phyloP scores from a whole-genome alignment of 30 jellyfish, hydroid and myxozoan species.

The Mastigias papua region DNA sequence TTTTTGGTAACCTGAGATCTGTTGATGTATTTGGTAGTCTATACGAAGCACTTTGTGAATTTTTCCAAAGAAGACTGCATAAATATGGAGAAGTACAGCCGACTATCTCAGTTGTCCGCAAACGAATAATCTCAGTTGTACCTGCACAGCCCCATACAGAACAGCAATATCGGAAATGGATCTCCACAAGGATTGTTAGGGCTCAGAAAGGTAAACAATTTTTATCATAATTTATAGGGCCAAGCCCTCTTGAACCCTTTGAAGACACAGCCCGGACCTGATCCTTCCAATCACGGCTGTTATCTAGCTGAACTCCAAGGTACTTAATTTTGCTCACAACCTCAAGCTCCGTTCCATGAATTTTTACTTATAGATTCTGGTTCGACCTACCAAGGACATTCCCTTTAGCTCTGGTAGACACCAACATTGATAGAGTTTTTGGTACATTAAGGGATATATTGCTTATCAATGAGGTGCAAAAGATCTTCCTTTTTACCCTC shows the following conservation, averaged over 20 bases:
- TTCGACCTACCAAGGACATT: background rate
- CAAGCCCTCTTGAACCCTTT: background rate
- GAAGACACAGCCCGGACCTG: background rate
- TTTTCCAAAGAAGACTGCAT: background rate
- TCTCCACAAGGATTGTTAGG: background rate
- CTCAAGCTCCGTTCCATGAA: background rate
- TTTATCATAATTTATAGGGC: background rate
- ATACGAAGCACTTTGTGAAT: background rate
- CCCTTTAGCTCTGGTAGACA: background rate
- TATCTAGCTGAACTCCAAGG: background rate
- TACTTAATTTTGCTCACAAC: too few relatives aligned
- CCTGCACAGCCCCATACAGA: background rate
- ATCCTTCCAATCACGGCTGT: background rate
- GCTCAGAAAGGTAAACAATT: background rate
- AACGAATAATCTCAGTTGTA: background rate
- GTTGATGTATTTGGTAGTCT: slow-evolving; percentile 21
- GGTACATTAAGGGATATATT: background rate
- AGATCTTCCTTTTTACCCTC: background rate
- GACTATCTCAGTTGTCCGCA: background rate
- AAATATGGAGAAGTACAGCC: background rate
- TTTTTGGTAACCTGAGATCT: slow-evolving; percentile 37
- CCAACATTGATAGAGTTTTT: background rate
- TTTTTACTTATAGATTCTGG: background rate
- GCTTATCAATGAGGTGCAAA: background rate
- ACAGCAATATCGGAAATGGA: background rate